phyloP scores from a whole-genome alignment of 2,113 vertebrate species.

The Thamnaconus septentrionalis region DNA sequence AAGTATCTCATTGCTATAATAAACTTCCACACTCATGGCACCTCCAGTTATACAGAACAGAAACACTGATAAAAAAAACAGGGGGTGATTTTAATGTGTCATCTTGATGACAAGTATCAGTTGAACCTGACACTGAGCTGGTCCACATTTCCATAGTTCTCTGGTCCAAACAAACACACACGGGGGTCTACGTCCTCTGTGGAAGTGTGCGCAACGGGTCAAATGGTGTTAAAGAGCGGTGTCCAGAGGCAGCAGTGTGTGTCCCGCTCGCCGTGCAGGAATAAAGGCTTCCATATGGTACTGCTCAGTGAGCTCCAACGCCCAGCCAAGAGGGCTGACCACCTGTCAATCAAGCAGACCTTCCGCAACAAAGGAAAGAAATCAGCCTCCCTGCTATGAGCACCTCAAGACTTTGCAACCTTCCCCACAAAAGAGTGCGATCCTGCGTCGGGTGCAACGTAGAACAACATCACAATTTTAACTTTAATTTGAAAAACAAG shows the following conservation, averaged over 20 bases:
- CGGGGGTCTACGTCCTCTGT: conserved; percentile 45
- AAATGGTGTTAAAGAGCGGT: conserved; percentile 47
- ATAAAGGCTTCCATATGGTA: conserved; percentile 59
- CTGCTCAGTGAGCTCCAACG: conserved; percentile 42
- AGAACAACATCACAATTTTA: no score
- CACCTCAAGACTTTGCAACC: neutral
- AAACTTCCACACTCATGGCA: no score
- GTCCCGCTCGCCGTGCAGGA: conserved; percentile 40
- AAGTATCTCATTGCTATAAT: no score
- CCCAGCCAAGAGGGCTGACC: conserved; percentile 44
- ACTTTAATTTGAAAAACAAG: no score
- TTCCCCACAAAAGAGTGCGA: no score
- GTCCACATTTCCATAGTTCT: no score
- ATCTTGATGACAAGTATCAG: no score
- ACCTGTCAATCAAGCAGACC: conserved; percentile 53
- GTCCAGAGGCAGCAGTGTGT: conserved; percentile 55
- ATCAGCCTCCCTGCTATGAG: conserved; percentile 15
- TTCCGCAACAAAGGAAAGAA: conserved; percentile 32
- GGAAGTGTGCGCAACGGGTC: conserved; percentile 21
- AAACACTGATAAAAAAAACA: no score
- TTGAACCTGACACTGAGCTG: no score
- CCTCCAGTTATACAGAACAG: no score
- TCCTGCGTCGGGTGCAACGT: no score
- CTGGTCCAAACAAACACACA: conserved; percentile 13
- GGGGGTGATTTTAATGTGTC: no score